Percentiles rank a stretch among this genome's conserved stretches.
phyloP scores from a whole-genome alignment of 2,888 invertebrate genomes.

The Phytoseiulus persimilis region DNA sequence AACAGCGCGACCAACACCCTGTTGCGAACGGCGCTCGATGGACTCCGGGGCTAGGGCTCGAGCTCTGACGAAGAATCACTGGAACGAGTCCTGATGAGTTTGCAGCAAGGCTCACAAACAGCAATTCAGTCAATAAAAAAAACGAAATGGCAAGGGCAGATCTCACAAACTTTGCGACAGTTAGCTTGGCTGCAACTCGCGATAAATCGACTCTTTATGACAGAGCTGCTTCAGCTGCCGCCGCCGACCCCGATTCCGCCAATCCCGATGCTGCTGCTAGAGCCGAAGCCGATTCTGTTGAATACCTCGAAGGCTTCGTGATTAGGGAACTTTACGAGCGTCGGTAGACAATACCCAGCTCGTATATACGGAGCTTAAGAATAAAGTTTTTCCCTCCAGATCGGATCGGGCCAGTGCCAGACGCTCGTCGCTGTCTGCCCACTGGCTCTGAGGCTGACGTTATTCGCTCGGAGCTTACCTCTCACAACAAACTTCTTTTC shows the following conservation, averaged over 20 bases:
- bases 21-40: no score
- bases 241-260: neutral
- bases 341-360: neutral
- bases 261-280: neutral
- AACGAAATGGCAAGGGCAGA: neutral
- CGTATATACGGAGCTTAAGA: conserved; percentile 5
- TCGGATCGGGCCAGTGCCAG: neutral
- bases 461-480: neutral
- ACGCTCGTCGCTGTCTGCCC: neutral
- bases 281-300: neutral
- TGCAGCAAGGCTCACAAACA: neutral
- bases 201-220: neutral
- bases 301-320: neutral
- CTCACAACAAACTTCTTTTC: neutral
- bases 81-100: neutral
- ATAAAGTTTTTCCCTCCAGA: neutral
- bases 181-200: neutral
- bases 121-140: neutral
- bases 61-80: neutral
- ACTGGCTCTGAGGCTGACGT: neutral
- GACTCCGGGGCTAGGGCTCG: no score
- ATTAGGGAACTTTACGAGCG: neutral
- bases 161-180: neutral
- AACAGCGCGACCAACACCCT: no score
- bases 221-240: neutral